Evolutionary conservation across 2,888 invertebrate species (phyloP), one percentile per base, ranked within the genome.

Genomic region (Tillus elongatus): DNA sequence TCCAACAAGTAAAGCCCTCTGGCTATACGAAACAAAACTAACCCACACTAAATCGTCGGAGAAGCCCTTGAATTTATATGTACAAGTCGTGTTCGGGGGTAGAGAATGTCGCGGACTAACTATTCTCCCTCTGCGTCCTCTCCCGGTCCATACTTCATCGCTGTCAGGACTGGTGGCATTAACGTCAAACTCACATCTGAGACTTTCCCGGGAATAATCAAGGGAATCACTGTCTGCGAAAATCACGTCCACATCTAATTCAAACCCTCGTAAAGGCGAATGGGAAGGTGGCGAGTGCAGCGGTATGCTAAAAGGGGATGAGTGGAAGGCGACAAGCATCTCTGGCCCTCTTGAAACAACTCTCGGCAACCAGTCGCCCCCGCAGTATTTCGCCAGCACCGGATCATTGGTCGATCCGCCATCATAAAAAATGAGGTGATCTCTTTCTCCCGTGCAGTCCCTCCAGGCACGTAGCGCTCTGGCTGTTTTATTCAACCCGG

Each of bases 291-390:
- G 72, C 4, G 73, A 73, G 36, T 82, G 79, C 35, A 85, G 67
- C 2, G 89, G 88, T 35, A 87, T 82, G 43, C 85, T 83, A 60
- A 80, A 80, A 0, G 87, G 82, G 8, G 88, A 86, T 13, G 89
- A 88, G 61, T 84, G 83, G 61, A 91, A 89, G 35, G 88, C 87
- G 4, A 91, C 84, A 34, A 89, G 71, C 83, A 91, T 86, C 56
- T 82, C 82, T 3, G 86, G 78, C 1, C 88, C 86, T 28, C 78
- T 69, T 35, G 78, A 76, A 13, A 82, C 77, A 35, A 91, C 82
- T 44, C 81, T 72, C 2, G 90, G 89, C 56, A 90, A 67, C 78
- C 81, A 79, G 60, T 85, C 86, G 2, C 89, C 88, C 9, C 90
- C 90, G 62, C 91, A 91, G 67, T 88, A 89, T 61, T 86, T 81